phyloP scores from a whole-genome alignment of 2,888 invertebrate genomes.

The Timandra comae region DNA sequence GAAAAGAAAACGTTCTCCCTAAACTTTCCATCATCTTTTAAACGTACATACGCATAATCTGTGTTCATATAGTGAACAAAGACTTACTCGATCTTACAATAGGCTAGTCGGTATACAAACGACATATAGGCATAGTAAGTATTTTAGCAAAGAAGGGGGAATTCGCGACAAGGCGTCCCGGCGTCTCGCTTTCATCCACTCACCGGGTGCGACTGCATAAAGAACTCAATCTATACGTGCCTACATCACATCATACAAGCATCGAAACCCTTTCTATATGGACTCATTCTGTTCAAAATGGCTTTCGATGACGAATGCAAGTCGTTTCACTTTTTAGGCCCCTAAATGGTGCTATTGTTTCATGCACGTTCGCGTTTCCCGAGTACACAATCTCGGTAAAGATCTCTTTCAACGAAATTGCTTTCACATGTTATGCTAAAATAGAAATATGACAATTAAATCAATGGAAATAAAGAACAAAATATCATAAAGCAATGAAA shows the following conservation, averaged over 20 bases:
- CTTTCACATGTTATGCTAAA: slow-evolving; percentile 3
- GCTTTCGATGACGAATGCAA: slow-evolving; percentile 72
- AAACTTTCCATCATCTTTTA: slow-evolving; percentile 8
- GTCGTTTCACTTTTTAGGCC: slow-evolving; percentile 63
- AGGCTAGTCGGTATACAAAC: slow-evolving; percentile 43
- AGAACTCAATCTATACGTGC: slow-evolving; percentile 49
- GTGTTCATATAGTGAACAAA: slow-evolving; percentile 54
- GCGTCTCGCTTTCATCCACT: slow-evolving; percentile 69
- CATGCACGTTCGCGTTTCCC: slow-evolving; percentile 35
- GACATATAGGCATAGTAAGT: slow-evolving; percentile 51
- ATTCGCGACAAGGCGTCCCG: slow-evolving; percentile 52
- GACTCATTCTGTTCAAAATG: slow-evolving; percentile 61
- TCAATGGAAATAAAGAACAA: slow-evolving; percentile 20
- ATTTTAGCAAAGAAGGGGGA: slow-evolving; percentile 65
- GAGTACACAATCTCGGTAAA: slow-evolving; percentile 28
- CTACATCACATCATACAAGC: slow-evolving; percentile 16
- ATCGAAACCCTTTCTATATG: slow-evolving; percentile 44
- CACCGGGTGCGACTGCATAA: slow-evolving; percentile 56
- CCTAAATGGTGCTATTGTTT: slow-evolving; percentile 70
- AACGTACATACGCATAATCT: slow-evolving; percentile 30
- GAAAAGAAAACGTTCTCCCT: slow-evolving; percentile 22
- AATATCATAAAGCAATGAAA: slow-evolving; percentile 36
- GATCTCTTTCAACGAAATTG: slow-evolving; percentile 3
- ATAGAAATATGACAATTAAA: slow-evolving; percentile 9
- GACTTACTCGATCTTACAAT: slow-evolving; percentile 63